Conservation (phyloP, 2,797 vertebrate genomes). For the Melanogrammus aeglefinus region DNA sequence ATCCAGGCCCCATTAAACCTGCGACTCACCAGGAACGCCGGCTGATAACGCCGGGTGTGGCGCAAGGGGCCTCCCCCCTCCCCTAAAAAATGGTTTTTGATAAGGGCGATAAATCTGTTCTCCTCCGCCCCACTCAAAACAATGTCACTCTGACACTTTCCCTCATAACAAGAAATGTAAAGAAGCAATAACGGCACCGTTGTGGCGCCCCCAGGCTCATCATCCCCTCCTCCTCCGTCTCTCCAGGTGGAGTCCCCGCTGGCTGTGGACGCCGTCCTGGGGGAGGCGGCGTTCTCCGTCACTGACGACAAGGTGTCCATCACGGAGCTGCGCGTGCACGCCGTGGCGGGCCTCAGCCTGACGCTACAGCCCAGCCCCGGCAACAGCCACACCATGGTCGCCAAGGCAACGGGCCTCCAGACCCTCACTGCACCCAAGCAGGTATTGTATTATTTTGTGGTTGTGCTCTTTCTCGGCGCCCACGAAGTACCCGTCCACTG, state of each 20-base stretch:
- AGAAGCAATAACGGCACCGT: slow-evolving; percentile 41
- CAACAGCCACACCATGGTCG: slow-evolving; percentile 95
- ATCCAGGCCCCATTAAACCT: too few relatives aligned
- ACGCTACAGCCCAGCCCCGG: slow-evolving; percentile 90
- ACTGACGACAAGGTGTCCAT: slow-evolving; percentile 96
- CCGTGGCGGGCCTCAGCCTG: slow-evolving; percentile 86
- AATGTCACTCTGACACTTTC: neutral
- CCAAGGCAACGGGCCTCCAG: slow-evolving; percentile 85
- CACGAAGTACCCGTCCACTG: too few relatives aligned
- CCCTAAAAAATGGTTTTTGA: neutral
- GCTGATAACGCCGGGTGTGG: neutral
- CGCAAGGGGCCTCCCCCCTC: too few relatives aligned
- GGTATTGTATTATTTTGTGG: slow-evolving; percentile 67
- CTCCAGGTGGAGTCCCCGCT: slow-evolving; percentile 92
- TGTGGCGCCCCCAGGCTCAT: neutral
- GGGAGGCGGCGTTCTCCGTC: slow-evolving; percentile 85
- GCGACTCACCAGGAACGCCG: neutral
- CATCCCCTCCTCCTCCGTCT: neutral
- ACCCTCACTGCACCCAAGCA: slow-evolving; percentile 88
- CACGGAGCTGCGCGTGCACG: slow-evolving; percentile 85
- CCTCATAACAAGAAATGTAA: neutral
- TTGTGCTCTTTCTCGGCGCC: neutral
- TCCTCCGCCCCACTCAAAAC: neutral
- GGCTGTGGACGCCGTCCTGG: slow-evolving; percentile 85
- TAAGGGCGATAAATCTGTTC: neutral